phyloP scores from a whole-genome alignment of 2,797 vertebrate genomes.

The Hozukius guyotensis region DNA sequence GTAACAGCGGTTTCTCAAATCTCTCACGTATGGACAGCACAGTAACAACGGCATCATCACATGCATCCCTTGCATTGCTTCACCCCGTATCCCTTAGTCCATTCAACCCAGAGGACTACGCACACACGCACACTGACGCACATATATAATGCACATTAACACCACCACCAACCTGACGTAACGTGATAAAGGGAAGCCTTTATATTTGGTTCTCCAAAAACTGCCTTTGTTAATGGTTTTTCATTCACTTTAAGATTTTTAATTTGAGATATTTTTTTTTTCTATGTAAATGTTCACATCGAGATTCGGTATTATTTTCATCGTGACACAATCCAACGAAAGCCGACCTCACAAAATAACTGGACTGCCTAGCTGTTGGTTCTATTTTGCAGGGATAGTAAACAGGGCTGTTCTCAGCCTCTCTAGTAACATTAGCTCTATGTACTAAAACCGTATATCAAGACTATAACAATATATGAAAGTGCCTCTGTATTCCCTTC shows the following conservation, averaged over 20 bases:
- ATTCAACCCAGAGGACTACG: constrained; percentile 49
- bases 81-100: constrained; percentile 44
- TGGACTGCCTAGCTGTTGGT: constrained; percentile 85
- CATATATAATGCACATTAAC: constrained; percentile 41
- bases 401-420: constrained; percentile 65
- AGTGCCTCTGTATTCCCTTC: constrained; percentile 86
- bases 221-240: constrained; percentile 79
- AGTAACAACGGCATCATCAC: constrained; percentile 63
- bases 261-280: constrained; percentile 71
- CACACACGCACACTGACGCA: constrained; percentile 7
- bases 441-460: constrained; percentile 75
- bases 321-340: constrained; percentile 70
- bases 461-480: constrained; percentile 78
- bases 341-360: constrained; percentile 85
- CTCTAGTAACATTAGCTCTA: constrained; percentile 74
- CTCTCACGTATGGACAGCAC: constrained; percentile 68
- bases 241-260: constrained; percentile 77
- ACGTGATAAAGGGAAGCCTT: constrained; percentile 77
- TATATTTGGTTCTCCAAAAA: constrained; percentile 79
- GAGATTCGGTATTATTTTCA: constrained; percentile 66
- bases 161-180: constrained; percentile 54
- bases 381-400: constrained; percentile 81
- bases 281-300: constrained; percentile 74
- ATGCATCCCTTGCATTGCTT: constrained; percentile 69
- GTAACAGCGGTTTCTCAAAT: constrained; percentile 70